Base-by-base conservation (phyloP, 2,797 vertebrate genomes). In the Enteromius thamalakanensis region DNA sequence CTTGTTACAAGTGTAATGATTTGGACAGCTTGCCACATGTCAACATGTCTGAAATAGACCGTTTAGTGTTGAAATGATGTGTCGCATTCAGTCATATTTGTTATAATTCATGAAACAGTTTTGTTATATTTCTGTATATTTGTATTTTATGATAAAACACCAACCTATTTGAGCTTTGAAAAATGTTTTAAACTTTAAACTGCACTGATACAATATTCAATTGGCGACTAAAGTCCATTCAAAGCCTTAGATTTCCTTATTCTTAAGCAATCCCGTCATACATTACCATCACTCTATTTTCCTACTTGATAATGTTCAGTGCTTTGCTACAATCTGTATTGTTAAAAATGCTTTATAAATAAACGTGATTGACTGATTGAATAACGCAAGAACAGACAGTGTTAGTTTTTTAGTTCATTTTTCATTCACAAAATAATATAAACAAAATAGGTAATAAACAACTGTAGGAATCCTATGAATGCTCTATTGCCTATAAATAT, bases 11-110 rank as follows among this genome's bases (percentile, higher is more conserved):
- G 26, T 51, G 26, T 69, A 49, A 67, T 40, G 29, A 69, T 76
- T 55, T 10, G 4, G 17, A 32, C 19, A 45, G 64, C 8, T 7
- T 67, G 32, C n/a, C 10, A 72, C 34, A 14, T 64, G 49, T 12
- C 26, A 29, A 72, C 23, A 32, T 49, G 23, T 10, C 53, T 37
- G 37, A 34, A 40, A 10, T 23, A 17, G 67, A 82, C 71, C 29
- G 34, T 83, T 75, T 45, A 55, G 19, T 83, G 62, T 76, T 47
- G 72, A 58, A 69, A 83, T 8, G 32, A n/a, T 7, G 21, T 37
- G 23, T n/a, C 42, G 10, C 42, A 42, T 42, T 42, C 2, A 77
- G 32, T 75, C 2, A 3, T 9, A 4, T n/a, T 37, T 69, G 11
- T 21, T 0, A 32, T 14, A 1, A 53, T 14, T 19, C 29, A 53